phyloP scores from a whole-genome alignment of 2,888 invertebrate species.

The Melieria picta region DNA sequence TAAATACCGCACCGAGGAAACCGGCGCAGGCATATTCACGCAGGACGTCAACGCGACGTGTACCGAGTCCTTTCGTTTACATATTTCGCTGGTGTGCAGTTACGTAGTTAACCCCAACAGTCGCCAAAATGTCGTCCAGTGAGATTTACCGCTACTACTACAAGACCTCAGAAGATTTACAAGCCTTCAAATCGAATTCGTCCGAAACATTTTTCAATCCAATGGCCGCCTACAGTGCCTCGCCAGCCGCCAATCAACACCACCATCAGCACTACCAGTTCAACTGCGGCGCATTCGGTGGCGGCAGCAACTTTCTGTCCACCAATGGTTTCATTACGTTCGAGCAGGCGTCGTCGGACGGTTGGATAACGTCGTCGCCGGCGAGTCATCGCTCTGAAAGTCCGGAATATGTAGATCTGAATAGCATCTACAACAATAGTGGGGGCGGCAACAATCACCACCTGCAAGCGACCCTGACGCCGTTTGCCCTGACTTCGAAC shows the following conservation, averaged over 20 bases:
- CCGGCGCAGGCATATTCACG: constrained; percentile 51
- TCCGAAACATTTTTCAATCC: constrained; percentile 61
- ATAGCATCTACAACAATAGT: constrained; percentile 57
- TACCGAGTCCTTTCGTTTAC: too few relatives aligned
- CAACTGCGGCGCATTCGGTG: constrained; percentile 44
- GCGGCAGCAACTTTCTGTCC: constrained; percentile 51
- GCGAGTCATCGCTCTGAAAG: constrained; percentile 65
- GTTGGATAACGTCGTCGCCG: constrained; percentile 66
- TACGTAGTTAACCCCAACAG: not conserved
- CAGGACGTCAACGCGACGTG: constrained; percentile 45
- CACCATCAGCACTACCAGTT: constrained; percentile 48
- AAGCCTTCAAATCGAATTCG: constrained; percentile 55
- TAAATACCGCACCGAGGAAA: constrained; percentile 57
- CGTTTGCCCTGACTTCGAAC: constrained; percentile 25
- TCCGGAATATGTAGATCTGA: constrained; percentile 65
- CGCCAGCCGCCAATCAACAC: constrained; percentile 38
- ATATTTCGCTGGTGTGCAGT: not conserved
- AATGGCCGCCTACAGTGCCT: constrained; percentile 62
- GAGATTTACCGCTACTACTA: constrained; percentile 66
- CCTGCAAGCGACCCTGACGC: constrained; percentile 19
- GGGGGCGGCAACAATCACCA: constrained; percentile 29
- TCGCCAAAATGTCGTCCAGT: constrained; percentile 59
- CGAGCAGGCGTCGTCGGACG: constrained; percentile 65
- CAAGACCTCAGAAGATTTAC: constrained; percentile 63
- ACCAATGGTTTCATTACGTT: constrained; percentile 61